These are phyloP conservation scores for Glossophaga mutica DNA, from an alignment of 2,797 vertebrate species.

Conservation along the genomic window DNA sequence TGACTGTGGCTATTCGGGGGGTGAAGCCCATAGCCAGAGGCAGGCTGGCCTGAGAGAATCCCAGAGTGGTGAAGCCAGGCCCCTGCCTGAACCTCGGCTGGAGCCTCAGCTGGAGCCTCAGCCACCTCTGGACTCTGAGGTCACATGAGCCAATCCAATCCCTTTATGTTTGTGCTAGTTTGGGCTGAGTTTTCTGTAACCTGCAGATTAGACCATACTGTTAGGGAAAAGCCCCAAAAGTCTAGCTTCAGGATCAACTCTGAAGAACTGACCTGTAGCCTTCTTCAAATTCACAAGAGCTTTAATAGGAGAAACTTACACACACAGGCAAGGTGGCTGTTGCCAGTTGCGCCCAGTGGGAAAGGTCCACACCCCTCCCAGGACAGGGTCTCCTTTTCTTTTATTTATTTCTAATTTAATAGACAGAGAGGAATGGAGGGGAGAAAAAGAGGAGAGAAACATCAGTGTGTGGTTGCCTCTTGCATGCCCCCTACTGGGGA, in stretches of 20 bases:
- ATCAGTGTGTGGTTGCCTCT: too few species aligned
- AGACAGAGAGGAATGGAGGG: too few species aligned
- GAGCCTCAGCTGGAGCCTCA: background rate
- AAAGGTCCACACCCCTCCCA: background rate
- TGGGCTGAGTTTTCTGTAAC: background rate
- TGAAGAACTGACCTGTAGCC: background rate
- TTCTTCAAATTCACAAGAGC: background rate
- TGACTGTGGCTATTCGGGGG: background rate
- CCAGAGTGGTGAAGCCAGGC: background rate
- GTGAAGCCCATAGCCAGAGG: background rate
- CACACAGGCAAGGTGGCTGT: background rate
- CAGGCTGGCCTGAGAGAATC: background rate
- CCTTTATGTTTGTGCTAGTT: background rate
- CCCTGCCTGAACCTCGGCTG: background rate
- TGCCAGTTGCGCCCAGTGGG: background rate
- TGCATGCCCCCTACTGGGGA: too few species aligned
- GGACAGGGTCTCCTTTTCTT: background rate
- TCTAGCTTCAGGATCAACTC: background rate
- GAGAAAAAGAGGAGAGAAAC: too few species aligned
- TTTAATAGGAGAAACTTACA: background rate
- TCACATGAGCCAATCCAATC: background rate
- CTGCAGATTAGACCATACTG: background rate
- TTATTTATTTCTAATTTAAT: too few species aligned
- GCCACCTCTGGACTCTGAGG: background rate
- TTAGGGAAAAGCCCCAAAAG: background rate